Evolutionary conservation across 2,797 vertebrate species (phyloP), one percentile per base, ranked within the genome.

Genomic region (Manis javanica): DNA sequence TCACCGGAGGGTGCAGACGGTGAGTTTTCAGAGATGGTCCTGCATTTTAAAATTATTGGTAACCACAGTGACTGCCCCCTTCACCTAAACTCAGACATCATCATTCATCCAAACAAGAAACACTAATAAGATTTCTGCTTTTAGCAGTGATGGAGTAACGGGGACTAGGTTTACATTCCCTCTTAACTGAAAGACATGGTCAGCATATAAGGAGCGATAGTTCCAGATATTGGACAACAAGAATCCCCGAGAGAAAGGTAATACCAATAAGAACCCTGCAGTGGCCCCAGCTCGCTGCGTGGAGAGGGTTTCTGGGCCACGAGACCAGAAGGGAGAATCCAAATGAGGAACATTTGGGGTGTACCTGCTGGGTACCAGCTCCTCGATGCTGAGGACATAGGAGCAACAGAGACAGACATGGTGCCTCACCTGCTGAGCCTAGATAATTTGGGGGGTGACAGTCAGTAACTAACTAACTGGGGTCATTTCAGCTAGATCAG

Each of bases 11-110:
- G 59, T 29, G 39, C 49, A 29, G 3, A 18, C 18, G 1, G 19
- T 79, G 61, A 46, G 11, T 69, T 93, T 93, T 83, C 16, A 64
- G 84, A 55, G 46, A 68, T 57, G 26, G 14, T 66, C n/a, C 85
- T 89, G 72, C n/a, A 46, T 96, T 87, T 88, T 29, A 15, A 61
- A 57, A 13, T 72, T 63, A 24, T 92, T 4, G 2, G 31, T 68
- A 42, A 89, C 16, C 29, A 31, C 39, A 26, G 15, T 4, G 26
- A 87, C n/a, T 46, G 14, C 7, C 55, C 15, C 1, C 31, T 64
- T 79, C 71, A 61, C 49, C 69, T 39, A 23, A 53, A 92, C 51
- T 31, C 55, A 34, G 63, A 71, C 34, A 68, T 69, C 61, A 29
- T 57, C 12, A 2, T 8, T 69, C 42, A 34, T 78, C 66, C 39